Percentiles rank a stretch among this genome's conserved stretches.
phyloP scores from a whole-genome alignment of 2,113 vertebrate genomes.

The Epinephelus lanceolatus region DNA sequence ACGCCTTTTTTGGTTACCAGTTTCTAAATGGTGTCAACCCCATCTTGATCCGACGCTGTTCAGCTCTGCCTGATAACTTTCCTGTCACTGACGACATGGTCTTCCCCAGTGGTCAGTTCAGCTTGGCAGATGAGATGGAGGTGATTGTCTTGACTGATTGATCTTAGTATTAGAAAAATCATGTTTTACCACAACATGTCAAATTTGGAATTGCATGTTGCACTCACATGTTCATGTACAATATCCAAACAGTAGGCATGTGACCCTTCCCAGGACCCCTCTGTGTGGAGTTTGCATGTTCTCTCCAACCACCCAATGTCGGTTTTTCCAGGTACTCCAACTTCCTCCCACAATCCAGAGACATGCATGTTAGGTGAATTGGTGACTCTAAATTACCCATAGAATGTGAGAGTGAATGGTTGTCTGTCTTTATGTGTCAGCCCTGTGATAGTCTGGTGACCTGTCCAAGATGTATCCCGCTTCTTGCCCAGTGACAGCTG shows the following conservation, averaged over 20 bases:
- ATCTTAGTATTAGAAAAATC: not conserved
- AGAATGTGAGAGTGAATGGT: no score
- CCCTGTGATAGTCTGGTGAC: no score
- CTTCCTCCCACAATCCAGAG: no score
- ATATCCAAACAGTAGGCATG: not conserved
- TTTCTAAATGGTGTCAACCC: slow-evolving; percentile 92
- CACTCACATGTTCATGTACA: not conserved
- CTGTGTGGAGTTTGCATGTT: no score
- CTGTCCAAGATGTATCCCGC: no score
- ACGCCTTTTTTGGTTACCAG: slow-evolving; percentile 93
- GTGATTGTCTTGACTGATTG: slow-evolving; percentile 66
- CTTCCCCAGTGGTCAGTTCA: slow-evolving; percentile 76
- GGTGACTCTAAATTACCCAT: no score
- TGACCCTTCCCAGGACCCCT: no score
- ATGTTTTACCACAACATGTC: not conserved
- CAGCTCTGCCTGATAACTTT: slow-evolving; percentile 86
- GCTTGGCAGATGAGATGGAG: slow-evolving; percentile 87
- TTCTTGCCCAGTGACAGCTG: no score
- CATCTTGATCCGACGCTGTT: slow-evolving; percentile 86
- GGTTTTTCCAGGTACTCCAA: no score
- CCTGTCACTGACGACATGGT: slow-evolving; percentile 89
- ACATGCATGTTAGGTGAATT: no score
- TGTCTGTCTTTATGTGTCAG: no score
- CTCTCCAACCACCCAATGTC: no score
- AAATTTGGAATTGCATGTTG: not conserved